Base-by-base conservation (phyloP, 2,113 vertebrate species). In the Mobula birostris region DNA sequence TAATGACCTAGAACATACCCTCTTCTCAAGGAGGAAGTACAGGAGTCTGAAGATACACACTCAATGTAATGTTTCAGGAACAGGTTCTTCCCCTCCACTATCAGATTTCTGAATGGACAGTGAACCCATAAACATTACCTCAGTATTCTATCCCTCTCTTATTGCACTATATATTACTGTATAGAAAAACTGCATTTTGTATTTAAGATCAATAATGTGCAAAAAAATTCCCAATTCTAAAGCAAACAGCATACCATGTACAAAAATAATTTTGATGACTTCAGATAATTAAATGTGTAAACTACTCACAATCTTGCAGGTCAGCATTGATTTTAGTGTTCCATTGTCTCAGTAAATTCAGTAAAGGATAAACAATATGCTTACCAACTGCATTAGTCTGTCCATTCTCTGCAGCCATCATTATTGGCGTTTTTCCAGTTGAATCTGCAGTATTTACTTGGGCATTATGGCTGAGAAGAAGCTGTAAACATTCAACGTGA, bases 371-470 rank as follows among this genome's bases (percentile, higher is more conserved):
- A 74, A 15, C 2, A 92, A 94, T 95, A 83, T 96, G 92, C 96
- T 97, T 98, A 99, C 99, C 99, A 94, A 99, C 98, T 95, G 99
- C 98, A 83, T 98, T 99, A 0, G 98, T 98, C 95, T 99, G 99
- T 94, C 99, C 99, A 24, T 99, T 99, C 96, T 99, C 98, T 82
- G 99, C 98, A 61, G 99, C 98, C 99, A 99, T 99, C 99, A 99
- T 99, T 94, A 99, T 97, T 56, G 99, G 97, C 7, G 98, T 99
- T 95, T 98, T 99, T 94, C 99, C 99, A 94, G 97, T 97, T 91
- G 97, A 96, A 94, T 99, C 99, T 11, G 97, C 96, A 94, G 97
- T 96, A 93, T 99, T 99, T 94, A 99, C 98, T 96, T 99, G 98
- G 95, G 98, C 98, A 19, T 98, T 98, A 96, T 99, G 99, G 95